Conservation (phyloP, 2,888 invertebrate genomes). For the Mimas tiliae region DNA sequence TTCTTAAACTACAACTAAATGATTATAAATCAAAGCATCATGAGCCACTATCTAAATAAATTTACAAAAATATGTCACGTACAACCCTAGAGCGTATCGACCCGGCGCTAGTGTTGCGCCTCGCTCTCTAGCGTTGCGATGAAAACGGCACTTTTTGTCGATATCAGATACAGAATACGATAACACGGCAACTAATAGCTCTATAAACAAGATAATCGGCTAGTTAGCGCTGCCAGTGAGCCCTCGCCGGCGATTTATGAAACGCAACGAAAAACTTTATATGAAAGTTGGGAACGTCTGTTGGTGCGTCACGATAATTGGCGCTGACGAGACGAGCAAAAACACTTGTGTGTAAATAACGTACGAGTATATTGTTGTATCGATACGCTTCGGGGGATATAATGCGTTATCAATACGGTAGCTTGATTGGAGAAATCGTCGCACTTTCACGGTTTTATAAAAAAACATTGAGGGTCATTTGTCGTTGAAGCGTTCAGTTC, state of each 20-base stretch:
- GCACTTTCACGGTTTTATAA: not conserved
- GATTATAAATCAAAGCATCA: no score
- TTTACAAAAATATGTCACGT: not conserved
- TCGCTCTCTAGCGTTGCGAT: conserved; percentile 54
- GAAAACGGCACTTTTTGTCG: conserved; percentile 77
- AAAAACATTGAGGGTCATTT: not conserved
- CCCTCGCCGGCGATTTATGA: conserved; percentile 49
- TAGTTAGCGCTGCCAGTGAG: conserved; percentile 69
- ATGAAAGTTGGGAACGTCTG: conserved; percentile 37
- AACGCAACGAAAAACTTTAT: conserved; percentile 44
- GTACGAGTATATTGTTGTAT: conserved; percentile 2
- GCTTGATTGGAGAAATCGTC: conserved; percentile 5
- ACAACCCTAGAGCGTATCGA: conserved; percentile 48
- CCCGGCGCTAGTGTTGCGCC: conserved; percentile 42
- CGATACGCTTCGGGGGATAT: conserved; percentile 3
- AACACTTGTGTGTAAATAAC: conserved; percentile 16
- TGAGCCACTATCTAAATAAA: no score
- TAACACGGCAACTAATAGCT: conserved; percentile 76
- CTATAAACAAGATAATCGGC: conserved; percentile 80
- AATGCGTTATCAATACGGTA: conserved; percentile 7
- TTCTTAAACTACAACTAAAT: no score
- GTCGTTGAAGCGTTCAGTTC: no score
- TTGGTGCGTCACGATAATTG: conserved; percentile 29
- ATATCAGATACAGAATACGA: conserved; percentile 73
- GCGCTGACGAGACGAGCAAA: conserved; percentile 25